Base-by-base conservation (phyloP, 2,113 vertebrate genomes). In the Columba janthina region DNA sequence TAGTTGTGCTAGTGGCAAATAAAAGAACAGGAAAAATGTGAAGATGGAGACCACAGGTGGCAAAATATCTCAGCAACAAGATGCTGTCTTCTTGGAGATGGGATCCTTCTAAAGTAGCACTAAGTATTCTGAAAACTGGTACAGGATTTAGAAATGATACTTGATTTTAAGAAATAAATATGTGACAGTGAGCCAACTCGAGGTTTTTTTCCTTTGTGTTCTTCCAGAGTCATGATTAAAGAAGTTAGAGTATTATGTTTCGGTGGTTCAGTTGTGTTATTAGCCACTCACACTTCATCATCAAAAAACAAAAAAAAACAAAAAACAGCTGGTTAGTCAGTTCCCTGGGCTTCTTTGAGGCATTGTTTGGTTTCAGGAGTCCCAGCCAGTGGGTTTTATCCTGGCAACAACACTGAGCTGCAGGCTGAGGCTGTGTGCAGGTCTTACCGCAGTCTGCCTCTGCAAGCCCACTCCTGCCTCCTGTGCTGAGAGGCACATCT, bases 331-430 rank as follows among this genome's bases (percentile, higher is more conserved):
- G 51, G 14, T 13, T 66, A 38, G 42, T 31, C 4, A 57, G 40
- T 36, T 83, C 24, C 32, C 53, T 51, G 51, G 72, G 26, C 16
- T 84, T 84, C 65, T 90, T 44, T 50, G 61, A 71, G 44, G 46
- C 3, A 0, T 24, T 69, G 15, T 26, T 77, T 81, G 34, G 19
- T 66, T 93, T 92, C 34, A 74, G 64, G 24, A 86, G 69, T 56
- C 16, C 16, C 24, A 6, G 11, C 14, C 65, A 32, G 64, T 12
- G 46, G 5, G 28, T 70, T 92, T 69, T n/a, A 29, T 44, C 31
- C 64, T 1, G 2, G 19, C 3, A 2, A 3, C 44, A 76, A 32
- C n/a, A 6, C 26, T 0, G 0, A 85, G 75, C 50, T 42, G 15
- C 70, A 70, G 31, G 46, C 50, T 38, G 51, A 83, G 65, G 20